phyloP scores from a whole-genome alignment of 92 coral and sea anemone genomes.

The Desmophyllum pertusum region DNA sequence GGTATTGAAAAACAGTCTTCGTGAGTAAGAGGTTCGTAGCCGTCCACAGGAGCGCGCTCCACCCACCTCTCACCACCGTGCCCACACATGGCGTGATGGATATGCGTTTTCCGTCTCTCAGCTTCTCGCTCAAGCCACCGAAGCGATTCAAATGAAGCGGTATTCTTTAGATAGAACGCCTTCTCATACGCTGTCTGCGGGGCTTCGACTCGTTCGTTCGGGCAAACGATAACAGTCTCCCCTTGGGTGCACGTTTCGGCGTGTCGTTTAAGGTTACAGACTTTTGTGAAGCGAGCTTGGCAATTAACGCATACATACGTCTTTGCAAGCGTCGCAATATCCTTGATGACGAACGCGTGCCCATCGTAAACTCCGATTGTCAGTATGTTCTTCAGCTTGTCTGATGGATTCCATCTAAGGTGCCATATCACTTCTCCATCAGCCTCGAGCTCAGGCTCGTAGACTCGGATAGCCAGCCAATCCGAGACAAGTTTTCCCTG shows the following conservation, averaged over 20 bases:
- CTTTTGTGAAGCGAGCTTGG: neutral
- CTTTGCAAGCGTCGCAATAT: neutral
- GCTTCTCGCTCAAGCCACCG: neutral
- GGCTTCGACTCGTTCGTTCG: too few relatives aligned
- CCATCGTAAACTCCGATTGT: too few relatives aligned
- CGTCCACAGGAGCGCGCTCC: neutral
- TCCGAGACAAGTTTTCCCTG: neutral
- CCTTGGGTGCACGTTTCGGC: neutral
- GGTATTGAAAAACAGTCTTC: neutral
- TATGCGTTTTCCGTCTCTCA: neutral
- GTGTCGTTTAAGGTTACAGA: neutral
- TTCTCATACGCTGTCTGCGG: too few relatives aligned
- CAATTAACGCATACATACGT: neutral
- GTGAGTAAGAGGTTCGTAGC: neutral
- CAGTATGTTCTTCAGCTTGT: neutral
- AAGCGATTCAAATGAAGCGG: neutral
- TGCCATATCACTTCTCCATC: neutral
- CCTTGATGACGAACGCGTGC: too few relatives aligned
- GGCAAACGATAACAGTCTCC: too few relatives aligned
- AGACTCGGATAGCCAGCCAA: neutral
- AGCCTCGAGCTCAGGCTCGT: neutral
- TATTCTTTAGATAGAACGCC: too few relatives aligned
- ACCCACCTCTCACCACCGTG: conserved; percentile 1
- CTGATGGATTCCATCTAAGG: neutral
- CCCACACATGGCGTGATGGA: conserved; percentile 15